These are phyloP conservation scores for Standfussiana lucernea DNA, from an alignment of 2,888 invertebrate genomes.

Conservation along the genomic window DNA sequence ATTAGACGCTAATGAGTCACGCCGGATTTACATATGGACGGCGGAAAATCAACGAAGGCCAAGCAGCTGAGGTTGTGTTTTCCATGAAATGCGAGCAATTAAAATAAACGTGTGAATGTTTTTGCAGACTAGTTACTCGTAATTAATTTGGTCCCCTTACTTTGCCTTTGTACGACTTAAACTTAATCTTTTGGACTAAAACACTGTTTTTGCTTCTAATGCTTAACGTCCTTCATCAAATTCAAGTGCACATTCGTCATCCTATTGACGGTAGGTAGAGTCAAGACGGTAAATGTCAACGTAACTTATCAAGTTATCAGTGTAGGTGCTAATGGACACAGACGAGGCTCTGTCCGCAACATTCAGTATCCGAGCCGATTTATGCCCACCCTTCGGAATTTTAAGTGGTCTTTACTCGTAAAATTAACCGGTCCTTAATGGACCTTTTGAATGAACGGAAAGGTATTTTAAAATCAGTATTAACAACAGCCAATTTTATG, in stretches of 20 bases:
- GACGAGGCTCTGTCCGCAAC: conserved; percentile 77
- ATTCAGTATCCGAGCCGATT: conserved; percentile 85
- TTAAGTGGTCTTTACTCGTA: conserved; percentile 81
- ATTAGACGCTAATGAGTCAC: conserved; percentile 80
- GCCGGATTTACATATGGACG: conserved; percentile 78
- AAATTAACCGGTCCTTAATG: conserved; percentile 83
- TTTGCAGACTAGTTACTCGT: conserved; percentile 42
- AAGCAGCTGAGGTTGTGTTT: conserved; percentile 66
- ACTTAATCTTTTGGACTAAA: background rate
- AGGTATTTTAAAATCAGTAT: conserved; percentile 81
- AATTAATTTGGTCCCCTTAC: conserved; percentile 43
- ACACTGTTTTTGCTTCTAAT: conserved; percentile 1
- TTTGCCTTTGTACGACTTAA: background rate
- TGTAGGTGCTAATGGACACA: conserved; percentile 84
- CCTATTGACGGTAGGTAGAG: conserved; percentile 70
- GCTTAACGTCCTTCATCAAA: conserved; percentile 12
- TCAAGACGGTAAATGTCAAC: conserved; percentile 76
- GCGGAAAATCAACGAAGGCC: conserved; percentile 75
- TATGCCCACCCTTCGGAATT: conserved; percentile 79
- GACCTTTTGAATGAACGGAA: conserved; percentile 75
- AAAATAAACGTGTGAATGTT: background rate
- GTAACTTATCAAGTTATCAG: conserved; percentile 78
- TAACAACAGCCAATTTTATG: conserved; percentile 73
- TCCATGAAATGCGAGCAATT: conserved; percentile 66
- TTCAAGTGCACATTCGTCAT: conserved; percentile 69